Percentiles rank a stretch among this genome's conserved stretches.
These are phyloP conservation scores for Forpus xanthops DNA, from an alignment of 2,797 vertebrate genomes.

Conservation along the genomic window DNA sequence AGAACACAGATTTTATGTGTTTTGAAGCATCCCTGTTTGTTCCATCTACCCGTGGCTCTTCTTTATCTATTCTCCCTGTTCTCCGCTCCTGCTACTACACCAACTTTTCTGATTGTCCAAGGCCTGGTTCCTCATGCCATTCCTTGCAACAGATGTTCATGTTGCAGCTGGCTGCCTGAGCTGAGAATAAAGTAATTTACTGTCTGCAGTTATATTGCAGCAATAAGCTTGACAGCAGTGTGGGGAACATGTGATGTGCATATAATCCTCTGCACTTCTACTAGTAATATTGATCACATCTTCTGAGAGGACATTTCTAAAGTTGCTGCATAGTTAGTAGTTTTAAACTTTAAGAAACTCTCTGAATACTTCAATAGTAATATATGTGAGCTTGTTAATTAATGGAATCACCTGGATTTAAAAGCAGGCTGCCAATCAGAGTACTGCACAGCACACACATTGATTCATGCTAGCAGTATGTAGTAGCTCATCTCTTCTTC, in stretches of 20 bases:
- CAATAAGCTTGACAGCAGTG: background rate
- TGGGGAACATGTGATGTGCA: background rate
- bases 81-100: background rate
- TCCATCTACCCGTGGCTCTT: background rate
- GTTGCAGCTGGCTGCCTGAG: background rate
- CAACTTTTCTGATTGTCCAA: background rate
- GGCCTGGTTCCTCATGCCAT: background rate
- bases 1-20: background rate
- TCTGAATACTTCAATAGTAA: background rate
- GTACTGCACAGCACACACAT: background rate
- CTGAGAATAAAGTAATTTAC: background rate
- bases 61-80: background rate
- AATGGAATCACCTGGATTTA: conserved; percentile 31
- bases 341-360: background rate
- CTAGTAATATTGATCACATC: background rate
- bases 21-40: background rate
- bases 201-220: background rate
- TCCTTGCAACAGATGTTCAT: background rate
- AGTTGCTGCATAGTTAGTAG: background rate
- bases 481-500: background rate
- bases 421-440: conserved; percentile 37
- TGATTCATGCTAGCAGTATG: conserved; percentile 25
- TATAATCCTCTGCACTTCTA: background rate
- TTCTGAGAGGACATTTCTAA: background rate
- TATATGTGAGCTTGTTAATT: conserved; percentile 28